Conservation (phyloP, 2,888 invertebrate species). For the Coecobrya sp. region DNA sequence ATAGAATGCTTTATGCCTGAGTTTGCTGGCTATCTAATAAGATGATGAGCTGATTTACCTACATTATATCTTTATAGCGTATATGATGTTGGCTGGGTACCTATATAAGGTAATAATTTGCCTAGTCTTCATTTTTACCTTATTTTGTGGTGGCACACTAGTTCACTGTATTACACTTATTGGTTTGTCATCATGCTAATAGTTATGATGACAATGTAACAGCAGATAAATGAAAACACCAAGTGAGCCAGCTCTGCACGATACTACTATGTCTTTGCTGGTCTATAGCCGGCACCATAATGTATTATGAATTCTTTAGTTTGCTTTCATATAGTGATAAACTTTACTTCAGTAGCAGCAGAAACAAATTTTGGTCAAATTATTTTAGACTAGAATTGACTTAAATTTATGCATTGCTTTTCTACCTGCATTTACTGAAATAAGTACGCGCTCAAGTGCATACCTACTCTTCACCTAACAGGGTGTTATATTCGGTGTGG, state of each 20-base stretch:
- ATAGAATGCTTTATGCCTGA: not conserved
- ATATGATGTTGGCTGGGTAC: not conserved
- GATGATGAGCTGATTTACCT: conserved; percentile 9
- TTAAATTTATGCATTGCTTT: no score
- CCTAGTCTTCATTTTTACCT: conserved; percentile 50
- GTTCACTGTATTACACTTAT: conserved; percentile 53
- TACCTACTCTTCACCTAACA: no score
- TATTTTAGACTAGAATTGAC: no score
- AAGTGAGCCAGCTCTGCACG: conserved; percentile 18
- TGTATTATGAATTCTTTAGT: no score
- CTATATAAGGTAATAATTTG: conserved; percentile 34
- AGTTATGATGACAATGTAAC: conserved; percentile 57
- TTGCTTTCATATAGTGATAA: no score
- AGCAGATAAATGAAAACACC: conserved; percentile 62
- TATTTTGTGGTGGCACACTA: conserved; percentile 37
- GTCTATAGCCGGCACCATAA: conserved; percentile 4
- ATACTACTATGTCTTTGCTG: conserved; percentile 1
- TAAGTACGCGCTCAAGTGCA: not conserved
- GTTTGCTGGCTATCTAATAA: not conserved
- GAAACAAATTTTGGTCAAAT: no score
- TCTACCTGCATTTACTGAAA: no score
- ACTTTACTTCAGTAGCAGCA: no score
- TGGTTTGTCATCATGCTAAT: conserved; percentile 55
- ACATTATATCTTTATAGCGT: conserved; percentile 28
- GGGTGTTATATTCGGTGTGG: conserved; percentile 22